phyloP scores from a whole-genome alignment of 2,888 invertebrate species.

The Alcis repandata region DNA sequence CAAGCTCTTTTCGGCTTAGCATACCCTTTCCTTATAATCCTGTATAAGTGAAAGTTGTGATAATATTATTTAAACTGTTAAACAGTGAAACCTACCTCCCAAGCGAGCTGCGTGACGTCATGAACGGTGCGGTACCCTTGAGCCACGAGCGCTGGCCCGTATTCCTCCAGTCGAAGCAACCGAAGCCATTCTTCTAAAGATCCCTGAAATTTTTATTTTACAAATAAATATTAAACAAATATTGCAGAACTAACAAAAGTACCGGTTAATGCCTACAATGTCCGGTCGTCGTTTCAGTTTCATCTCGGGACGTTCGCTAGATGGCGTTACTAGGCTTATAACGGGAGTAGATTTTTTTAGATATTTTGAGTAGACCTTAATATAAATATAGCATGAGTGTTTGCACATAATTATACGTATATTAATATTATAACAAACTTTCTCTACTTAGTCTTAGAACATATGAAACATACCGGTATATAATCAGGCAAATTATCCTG shows the following conservation, averaged over 20 bases:
- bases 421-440: too few relatives aligned
- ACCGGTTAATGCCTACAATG: neutral
- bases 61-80: neutral
- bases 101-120: slow-evolving; percentile 97
- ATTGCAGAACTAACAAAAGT: neutral
- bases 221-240: neutral
- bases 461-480: slow-evolving; percentile 89
- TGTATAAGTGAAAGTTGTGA: too few relatives aligned
- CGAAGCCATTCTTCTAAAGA: slow-evolving; percentile 98
- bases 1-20: too few relatives aligned
- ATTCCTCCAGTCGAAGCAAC: slow-evolving; percentile 96
- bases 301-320: neutral
- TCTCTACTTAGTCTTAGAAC: neutral
- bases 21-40: too few relatives aligned
- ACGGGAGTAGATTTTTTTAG: neutral
- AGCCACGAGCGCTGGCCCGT: slow-evolving; percentile 94
- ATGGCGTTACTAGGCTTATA: slow-evolving; percentile 2
- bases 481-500: slow-evolving; percentile 98
- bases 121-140: slow-evolving; percentile 98
- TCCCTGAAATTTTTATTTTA: slow-evolving; percentile 86
- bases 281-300: neutral
- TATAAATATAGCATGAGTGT: too few relatives aligned
- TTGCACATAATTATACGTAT: too few relatives aligned
- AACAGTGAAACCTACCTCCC: slow-evolving; percentile 88
- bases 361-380: neutral